A percentile compares a stretch with the other conserved stretches of the same genome.
Conservation (phyloP, 1,140 invertebrate genomes). For the Portunus trituberculatus region DNA sequence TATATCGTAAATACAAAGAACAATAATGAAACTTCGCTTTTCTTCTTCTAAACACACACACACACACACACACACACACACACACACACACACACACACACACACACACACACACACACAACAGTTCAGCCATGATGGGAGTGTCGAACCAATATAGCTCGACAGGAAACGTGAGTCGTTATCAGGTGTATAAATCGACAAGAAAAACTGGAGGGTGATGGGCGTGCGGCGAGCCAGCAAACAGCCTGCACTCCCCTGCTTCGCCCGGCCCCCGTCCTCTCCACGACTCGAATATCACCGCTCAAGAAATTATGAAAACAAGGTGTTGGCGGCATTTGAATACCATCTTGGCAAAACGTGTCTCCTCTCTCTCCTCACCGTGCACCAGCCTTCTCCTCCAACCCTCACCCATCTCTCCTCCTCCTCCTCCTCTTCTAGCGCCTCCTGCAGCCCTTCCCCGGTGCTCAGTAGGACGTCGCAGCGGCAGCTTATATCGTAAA, state of each 20-base stretch:
- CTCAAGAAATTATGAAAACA: constrained; percentile 63
- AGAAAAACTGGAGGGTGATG: neutral
- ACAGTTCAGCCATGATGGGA: no score
- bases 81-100: constrained; percentile 11
- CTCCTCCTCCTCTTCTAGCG: neutral
- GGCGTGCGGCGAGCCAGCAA: neutral
- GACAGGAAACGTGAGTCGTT: neutral
- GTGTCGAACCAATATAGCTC: constrained; percentile 8
- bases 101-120: constrained; percentile 7
- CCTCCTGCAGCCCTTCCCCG: neutral
- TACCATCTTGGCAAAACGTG: constrained; percentile 35
- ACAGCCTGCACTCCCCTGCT: neutral
- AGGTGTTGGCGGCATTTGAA: constrained; percentile 51
- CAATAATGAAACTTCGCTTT: no score
- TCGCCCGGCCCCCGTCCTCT: neutral
- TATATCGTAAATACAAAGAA: no score
- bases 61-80: neutral
- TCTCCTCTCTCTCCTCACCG: neutral
- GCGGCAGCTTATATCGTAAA: neutral
- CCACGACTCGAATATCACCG: constrained; percentile 50
- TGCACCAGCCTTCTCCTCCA: neutral
- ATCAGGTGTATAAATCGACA: constrained; percentile 13
- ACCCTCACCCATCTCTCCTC: neutral
- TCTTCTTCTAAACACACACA: no score
- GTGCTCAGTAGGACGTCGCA: constrained; percentile 11